phyloP scores from a whole-genome alignment of 2,797 vertebrate genomes.

The Girardinus metallicus region DNA sequence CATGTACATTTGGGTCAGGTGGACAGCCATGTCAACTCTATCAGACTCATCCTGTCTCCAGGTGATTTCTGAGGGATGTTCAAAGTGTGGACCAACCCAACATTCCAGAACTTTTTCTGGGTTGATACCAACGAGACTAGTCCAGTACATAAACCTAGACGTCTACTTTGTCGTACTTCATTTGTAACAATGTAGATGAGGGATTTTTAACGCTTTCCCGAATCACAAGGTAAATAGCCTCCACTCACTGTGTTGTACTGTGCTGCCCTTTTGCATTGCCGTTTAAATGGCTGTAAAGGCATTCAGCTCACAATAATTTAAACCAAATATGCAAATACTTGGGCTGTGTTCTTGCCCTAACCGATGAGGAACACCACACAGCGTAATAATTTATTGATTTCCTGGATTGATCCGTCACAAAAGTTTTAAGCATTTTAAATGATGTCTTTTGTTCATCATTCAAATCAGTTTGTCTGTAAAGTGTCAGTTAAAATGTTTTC shows the following conservation, averaged over 20 bases:
- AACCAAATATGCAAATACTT: slow-evolving; percentile 9
- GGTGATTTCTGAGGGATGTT: not conserved
- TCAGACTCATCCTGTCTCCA: not conserved
- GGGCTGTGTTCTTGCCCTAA: not conserved
- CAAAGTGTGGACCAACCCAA: not conserved
- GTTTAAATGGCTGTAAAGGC: slow-evolving; percentile 7
- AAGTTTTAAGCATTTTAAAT: not conserved
- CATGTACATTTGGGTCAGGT: not conserved
- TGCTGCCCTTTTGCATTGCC: not conserved
- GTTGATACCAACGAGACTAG: not conserved
- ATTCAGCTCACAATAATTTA: not conserved
- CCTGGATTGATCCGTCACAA: not conserved
- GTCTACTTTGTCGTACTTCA: not conserved
- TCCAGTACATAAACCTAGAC: not conserved
- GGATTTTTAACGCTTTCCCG: slow-evolving; percentile 29
- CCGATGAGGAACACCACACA: not conserved
- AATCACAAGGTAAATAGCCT: slow-evolving; percentile 20
- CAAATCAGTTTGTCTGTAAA: not conserved
- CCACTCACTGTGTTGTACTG: slow-evolving; percentile 5
- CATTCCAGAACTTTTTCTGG: too few species aligned
- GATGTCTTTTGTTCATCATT: not conserved
- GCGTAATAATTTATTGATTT: not conserved
- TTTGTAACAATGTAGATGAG: slow-evolving; percentile 5
- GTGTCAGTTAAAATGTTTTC: not conserved
- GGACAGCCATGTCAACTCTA: not conserved